phyloP scores from a whole-genome alignment of 92 coral and sea anemone genomes.

The Siderastrea siderea region DNA sequence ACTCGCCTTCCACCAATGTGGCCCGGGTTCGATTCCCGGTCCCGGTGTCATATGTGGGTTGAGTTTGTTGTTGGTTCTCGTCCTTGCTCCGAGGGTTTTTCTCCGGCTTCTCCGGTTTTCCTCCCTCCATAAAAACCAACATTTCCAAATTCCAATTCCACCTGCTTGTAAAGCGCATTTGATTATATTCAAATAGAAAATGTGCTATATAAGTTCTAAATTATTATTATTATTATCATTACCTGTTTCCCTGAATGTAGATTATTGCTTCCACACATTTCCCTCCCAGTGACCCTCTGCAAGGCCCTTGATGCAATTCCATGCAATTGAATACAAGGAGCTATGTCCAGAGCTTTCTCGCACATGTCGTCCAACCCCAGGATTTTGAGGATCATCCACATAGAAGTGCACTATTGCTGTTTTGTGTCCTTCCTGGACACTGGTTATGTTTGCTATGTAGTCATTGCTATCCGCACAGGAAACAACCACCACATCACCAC shows the following conservation, averaged over 20 bases:
- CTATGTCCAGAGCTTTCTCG: conserved; percentile 49
- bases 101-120: no score
- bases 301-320: conserved; percentile 35
- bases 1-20: no score
- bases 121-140: no score
- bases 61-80: no score
- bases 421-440: conserved; percentile 41
- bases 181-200: no score
- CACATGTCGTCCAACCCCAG: conserved; percentile 20
- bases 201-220: no score
- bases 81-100: no score
- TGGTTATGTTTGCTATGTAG: conserved; percentile 27
- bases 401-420: conserved; percentile 22
- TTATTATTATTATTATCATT: no score
- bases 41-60: no score
- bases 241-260: neutral
- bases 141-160: no score
- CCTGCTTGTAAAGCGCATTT: no score
- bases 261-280: conserved; percentile 41
- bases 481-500: conserved; percentile 23
- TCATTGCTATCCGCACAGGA: conserved; percentile 33
- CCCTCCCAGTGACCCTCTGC: conserved; percentile 52
- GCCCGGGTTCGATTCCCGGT: no score
- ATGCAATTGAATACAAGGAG: conserved; percentile 17
- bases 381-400: conserved; percentile 1